phyloP scores from a whole-genome alignment of 2,888 invertebrate genomes.

The Chrysina gloriosa region DNA sequence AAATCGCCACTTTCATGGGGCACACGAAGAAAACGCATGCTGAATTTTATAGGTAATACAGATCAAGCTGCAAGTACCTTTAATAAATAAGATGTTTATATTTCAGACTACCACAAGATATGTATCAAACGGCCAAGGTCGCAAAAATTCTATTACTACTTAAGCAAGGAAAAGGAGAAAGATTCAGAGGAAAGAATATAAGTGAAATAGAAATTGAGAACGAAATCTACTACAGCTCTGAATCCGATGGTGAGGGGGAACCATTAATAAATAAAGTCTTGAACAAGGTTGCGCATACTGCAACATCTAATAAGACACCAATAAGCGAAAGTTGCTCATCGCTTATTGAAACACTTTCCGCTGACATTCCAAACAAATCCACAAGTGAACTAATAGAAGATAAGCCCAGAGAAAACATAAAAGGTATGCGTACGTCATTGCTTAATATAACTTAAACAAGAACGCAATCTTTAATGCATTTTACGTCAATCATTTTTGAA shows the following conservation, averaged over 20 bases:
- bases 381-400: too few species aligned
- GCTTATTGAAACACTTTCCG: too few species aligned
- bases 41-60: conserved; percentile 36
- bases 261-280: neutral
- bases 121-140: conserved; percentile 30
- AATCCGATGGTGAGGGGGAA: conserved; percentile 24
- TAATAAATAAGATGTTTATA: neutral
- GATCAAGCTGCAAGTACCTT: neutral
- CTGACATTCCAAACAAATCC: too few species aligned
- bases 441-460: neutral
- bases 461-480: neutral
- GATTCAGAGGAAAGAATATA: neutral
- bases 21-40: conserved; percentile 33
- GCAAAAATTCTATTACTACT: conserved; percentile 7
- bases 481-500: neutral
- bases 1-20: conserved; percentile 32
- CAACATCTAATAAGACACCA: neutral
- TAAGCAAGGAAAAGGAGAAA: conserved; percentile 2
- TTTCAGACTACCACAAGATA: conserved; percentile 33
- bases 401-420: neutral
- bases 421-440: neutral
- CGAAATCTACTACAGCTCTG: conserved; percentile 38
- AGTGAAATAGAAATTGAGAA: conserved; percentile 19
- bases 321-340: too few species aligned
- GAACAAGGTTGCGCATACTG: neutral